A percentile compares a stretch with the other conserved stretches of the same genome.
These are phyloP conservation scores for Tonatia bakeri DNA, from an alignment of 2,113 vertebrate genomes.

Conservation along the genomic window DNA sequence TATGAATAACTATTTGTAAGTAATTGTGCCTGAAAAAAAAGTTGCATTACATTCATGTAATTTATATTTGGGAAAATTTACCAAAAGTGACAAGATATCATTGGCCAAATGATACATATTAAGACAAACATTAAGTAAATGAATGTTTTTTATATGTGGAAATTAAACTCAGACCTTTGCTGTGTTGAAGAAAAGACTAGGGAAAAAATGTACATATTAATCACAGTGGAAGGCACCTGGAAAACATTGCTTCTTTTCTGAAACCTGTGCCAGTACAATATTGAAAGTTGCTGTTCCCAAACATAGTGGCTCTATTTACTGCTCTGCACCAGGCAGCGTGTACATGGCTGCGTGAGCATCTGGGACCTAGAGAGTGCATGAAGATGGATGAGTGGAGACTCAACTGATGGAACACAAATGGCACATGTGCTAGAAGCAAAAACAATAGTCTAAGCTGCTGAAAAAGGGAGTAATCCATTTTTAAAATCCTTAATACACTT, in stretches of 20 bases:
- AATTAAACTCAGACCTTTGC: neutral
- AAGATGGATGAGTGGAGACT: neutral
- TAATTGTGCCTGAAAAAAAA: conserved; percentile 53
- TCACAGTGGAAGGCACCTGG: neutral
- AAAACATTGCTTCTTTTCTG: neutral
- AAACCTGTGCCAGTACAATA: neutral
- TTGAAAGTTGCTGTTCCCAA: neutral
- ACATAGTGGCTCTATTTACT: neutral
- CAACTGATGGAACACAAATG: neutral
- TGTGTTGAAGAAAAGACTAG: neutral
- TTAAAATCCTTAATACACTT: neutral
- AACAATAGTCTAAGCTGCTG: neutral
- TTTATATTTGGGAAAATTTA: conserved; percentile 44
- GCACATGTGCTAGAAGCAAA: neutral
- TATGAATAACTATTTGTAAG: conserved; percentile 32
- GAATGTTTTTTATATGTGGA: neutral
- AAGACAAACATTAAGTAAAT: neutral
- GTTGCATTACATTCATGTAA: conserved; percentile 27
- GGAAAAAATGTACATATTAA: neutral
- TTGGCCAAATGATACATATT: neutral
- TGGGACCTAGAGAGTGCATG: neutral
- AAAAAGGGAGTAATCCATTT: neutral
- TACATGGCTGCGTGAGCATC: neutral
- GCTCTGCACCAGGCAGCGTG: neutral
- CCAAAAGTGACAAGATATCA: conserved; percentile 1